Evolutionary conservation across 2,797 vertebrate species (phyloP).

Genomic region (Tamandua tetradactyla): DNA sequence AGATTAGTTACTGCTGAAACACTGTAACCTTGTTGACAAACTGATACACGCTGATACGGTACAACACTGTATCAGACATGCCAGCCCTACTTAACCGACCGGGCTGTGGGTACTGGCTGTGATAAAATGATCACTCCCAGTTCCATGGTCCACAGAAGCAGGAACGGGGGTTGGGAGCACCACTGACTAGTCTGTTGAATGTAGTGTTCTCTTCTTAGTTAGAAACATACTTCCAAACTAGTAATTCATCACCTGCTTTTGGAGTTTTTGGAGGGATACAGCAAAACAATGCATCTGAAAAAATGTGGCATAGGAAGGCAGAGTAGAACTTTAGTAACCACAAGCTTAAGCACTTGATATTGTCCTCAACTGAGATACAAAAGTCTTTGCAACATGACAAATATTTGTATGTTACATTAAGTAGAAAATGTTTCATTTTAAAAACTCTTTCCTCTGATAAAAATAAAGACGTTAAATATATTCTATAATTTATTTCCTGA

Average conservation of each 20-base stretch:
- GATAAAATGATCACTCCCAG: background rate
- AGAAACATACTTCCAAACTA: background rate
- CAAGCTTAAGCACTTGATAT: background rate
- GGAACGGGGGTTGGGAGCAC: background rate
- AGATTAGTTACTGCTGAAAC: background rate
- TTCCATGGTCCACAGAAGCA: background rate
- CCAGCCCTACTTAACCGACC: background rate
- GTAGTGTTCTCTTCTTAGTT: background rate
- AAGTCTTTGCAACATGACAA: background rate
- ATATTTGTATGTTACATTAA: background rate
- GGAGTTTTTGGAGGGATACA: background rate
- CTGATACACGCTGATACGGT: too few relatives aligned
- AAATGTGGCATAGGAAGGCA: background rate
- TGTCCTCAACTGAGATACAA: background rate
- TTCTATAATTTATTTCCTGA: background rate
- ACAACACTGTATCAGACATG: background rate
- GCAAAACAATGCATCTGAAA: background rate
- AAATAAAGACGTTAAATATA: background rate
- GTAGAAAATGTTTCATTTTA: background rate
- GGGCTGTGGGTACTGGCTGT: background rate
- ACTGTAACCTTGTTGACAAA: background rate
- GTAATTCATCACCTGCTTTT: background rate
- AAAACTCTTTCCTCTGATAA: background rate
- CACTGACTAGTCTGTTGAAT: background rate
- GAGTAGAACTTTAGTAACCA: background rate